Conservation (phyloP, 2,113 vertebrate species). For the Eurypyga helias region DNA sequence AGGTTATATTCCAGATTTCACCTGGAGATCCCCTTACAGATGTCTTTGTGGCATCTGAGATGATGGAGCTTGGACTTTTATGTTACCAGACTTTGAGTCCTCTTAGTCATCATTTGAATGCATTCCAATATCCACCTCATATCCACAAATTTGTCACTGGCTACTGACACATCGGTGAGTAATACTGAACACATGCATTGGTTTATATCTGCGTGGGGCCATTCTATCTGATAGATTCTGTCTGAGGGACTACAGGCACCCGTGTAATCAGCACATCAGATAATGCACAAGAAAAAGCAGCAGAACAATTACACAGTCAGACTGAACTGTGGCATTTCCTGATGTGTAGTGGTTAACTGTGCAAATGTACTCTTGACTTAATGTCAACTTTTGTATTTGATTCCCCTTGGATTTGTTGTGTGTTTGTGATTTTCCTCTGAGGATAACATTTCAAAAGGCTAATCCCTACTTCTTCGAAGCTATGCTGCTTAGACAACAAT, state of each 20-base stretch:
- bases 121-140: neutral
- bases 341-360: neutral
- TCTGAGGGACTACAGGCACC: neutral
- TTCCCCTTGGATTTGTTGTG: neutral
- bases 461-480: neutral
- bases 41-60: neutral
- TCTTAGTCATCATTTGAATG: neutral
- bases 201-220: neutral
- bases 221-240: neutral
- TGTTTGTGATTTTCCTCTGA: neutral
- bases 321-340: neutral
- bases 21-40: neutral
- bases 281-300: neutral
- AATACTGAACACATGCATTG: neutral
- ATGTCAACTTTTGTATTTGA: neutral
- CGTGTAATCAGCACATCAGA: neutral
- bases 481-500: neutral
- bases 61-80: neutral
- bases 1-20: neutral
- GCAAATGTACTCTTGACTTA: neutral
- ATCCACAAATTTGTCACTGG: neutral
- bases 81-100: neutral
- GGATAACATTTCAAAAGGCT: constrained; percentile 2
- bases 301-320: neutral
- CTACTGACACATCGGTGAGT: neutral